These are phyloP conservation scores for Phoxinus phoxinus DNA, from an alignment of 2,113 vertebrate species.

Conservation along the genomic window DNA sequence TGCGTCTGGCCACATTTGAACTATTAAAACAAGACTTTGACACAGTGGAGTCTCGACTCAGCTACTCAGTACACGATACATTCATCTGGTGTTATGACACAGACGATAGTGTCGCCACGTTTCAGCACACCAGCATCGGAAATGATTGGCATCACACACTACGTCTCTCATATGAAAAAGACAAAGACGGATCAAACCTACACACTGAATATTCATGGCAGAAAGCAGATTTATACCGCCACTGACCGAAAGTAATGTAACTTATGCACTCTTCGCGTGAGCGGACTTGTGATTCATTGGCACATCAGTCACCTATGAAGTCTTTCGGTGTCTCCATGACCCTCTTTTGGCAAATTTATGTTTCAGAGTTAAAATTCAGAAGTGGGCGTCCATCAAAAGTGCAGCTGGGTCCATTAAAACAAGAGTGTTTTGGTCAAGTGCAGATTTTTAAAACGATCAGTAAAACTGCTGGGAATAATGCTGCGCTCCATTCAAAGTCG, in stretches of 20 bases:
- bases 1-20: conserved; percentile 24
- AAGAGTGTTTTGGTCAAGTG: conserved; percentile 27
- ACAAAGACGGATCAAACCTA: conserved; percentile 27
- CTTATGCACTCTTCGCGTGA: conserved; percentile 14
- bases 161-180: conserved; percentile 2
- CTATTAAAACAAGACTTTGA: conserved; percentile 26
- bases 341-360: conserved; percentile 32
- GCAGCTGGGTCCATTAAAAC: conserved; percentile 23
- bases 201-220: conserved; percentile 43
- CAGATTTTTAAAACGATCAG: not conserved
- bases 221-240: conserved; percentile 48
- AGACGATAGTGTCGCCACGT: conserved; percentile 6
- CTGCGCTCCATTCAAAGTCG: not conserved
- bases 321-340: conserved; percentile 14
- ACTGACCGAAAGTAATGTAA: conserved; percentile 29
- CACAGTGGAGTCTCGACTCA: conserved; percentile 23
- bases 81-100: conserved; percentile 61
- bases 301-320: conserved; percentile 6
- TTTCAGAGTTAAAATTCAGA: conserved; percentile 17
- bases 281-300: conserved; percentile 16
- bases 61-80: conserved; percentile 59
- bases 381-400: conserved; percentile 3
- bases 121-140: conserved; percentile 29
- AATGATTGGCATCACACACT: conserved; percentile 36
- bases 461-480: not conserved